phyloP scores from a whole-genome alignment of 2,797 vertebrate genomes.

The Molossus molossus region DNA sequence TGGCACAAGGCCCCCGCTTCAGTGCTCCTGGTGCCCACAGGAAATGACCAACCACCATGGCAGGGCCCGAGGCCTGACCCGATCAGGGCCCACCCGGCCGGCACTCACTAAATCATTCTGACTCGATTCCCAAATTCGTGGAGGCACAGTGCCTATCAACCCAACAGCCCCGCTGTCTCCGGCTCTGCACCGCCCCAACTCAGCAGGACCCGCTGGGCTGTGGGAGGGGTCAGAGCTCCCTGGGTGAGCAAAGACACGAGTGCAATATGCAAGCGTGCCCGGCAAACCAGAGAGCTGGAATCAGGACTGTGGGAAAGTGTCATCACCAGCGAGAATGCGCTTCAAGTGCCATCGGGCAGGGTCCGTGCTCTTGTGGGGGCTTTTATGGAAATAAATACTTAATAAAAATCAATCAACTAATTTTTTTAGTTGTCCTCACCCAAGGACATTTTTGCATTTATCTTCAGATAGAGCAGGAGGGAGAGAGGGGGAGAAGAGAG shows the following conservation, averaged over 20 bases:
- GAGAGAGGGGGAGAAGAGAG: too few species aligned
- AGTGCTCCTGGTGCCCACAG: fast-evolving
- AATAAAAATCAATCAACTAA: background rate
- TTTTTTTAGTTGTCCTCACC: background rate
- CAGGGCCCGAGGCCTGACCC: fast-evolving
- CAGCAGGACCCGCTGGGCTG: background rate
- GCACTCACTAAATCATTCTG: background rate
- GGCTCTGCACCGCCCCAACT: background rate
- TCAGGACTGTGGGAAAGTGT: fast-evolving
- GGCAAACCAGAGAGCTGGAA: background rate
- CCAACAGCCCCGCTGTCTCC: fast-evolving
- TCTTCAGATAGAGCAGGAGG: too few species aligned
- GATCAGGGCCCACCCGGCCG: background rate
- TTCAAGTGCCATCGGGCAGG: fast-evolving
- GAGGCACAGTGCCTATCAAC: fast-evolving
- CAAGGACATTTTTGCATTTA: too few species aligned
- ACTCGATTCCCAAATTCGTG: background rate
- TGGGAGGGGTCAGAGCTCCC: background rate
- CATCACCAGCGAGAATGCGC: fast-evolving
- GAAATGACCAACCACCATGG: fast-evolving
- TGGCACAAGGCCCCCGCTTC: background rate
- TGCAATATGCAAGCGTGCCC: fast-evolving
- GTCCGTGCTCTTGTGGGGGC: background rate
- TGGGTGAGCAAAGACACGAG: background rate
- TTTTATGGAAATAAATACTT: background rate